Evolutionary conservation across 2,113 vertebrate genomes (phyloP).

Genomic region (Brachypteracias leptosomus): DNA sequence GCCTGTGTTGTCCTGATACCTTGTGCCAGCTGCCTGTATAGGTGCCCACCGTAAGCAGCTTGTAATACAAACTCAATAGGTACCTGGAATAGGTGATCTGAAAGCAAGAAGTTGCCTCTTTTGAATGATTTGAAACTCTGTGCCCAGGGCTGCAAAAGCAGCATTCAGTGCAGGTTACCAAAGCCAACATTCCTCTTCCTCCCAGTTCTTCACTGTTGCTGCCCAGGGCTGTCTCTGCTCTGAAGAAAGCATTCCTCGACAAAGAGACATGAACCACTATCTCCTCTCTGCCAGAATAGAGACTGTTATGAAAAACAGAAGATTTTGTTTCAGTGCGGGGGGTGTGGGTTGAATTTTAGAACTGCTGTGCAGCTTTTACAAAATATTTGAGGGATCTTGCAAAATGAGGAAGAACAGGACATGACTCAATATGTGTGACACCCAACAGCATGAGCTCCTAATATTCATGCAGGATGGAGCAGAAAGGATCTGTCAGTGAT

Average conservation of each 20-base stretch:
- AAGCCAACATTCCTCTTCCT: background rate
- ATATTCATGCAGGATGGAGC: background rate
- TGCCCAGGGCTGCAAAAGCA: background rate
- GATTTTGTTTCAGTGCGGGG: background rate
- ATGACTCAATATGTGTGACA: background rate
- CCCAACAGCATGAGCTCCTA: background rate
- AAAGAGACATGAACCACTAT: background rate
- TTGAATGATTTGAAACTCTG: background rate
- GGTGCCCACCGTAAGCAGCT: accelerated
- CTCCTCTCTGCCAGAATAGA: background rate
- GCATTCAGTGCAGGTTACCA: background rate
- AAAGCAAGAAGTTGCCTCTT: background rate
- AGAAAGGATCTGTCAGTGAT: background rate
- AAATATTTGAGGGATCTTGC: background rate
- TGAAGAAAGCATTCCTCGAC: background rate
- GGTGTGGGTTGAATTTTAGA: background rate
- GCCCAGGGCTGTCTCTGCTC: background rate
- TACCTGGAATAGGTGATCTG: background rate
- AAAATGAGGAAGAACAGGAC: background rate
- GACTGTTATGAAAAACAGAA: background rate
- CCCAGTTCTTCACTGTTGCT: background rate
- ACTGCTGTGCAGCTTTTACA: background rate
- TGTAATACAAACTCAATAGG: accelerated
- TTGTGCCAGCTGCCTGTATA: background rate
- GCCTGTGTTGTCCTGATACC: background rate